phyloP scores from a whole-genome alignment of 2,113 vertebrate species.

The Hydrochoerus hydrochaeris region DNA sequence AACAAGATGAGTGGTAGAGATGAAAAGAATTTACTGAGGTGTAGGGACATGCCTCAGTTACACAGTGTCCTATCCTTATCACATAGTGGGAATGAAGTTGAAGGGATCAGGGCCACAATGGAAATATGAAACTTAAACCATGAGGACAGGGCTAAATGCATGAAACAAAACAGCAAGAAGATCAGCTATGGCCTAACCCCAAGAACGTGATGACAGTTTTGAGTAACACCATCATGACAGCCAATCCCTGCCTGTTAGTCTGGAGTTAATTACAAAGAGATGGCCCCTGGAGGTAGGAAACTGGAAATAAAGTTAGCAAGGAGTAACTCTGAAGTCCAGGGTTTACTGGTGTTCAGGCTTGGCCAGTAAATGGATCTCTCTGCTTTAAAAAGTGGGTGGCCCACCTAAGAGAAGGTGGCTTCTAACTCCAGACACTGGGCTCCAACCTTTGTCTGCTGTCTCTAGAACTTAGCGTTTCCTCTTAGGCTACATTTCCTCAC shows the following conservation, averaged over 20 bases:
- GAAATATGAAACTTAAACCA: background rate
- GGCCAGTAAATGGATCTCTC: background rate
- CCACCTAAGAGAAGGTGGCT: background rate
- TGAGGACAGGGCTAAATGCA: background rate
- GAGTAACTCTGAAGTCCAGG: background rate
- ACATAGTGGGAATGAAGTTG: background rate
- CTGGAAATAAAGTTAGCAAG: background rate
- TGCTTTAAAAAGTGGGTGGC: background rate
- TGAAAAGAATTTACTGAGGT: background rate
- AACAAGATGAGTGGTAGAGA: background rate
- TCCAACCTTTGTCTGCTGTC: background rate
- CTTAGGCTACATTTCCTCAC: background rate
- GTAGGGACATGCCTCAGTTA: background rate
- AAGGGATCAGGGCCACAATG: background rate
- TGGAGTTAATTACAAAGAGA: background rate
- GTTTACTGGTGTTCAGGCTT: accelerated
- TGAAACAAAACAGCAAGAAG: background rate
- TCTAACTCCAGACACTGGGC: background rate
- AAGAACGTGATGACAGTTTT: background rate
- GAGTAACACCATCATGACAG: background rate
- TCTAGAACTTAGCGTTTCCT: background rate
- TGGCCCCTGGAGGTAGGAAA: background rate
- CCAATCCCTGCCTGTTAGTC: background rate
- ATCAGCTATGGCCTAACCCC: background rate
- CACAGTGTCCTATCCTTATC: background rate